Percentiles rank a stretch among this genome's conserved stretches.
These are phyloP conservation scores for Hermaeophaga mercurialis DNA, from an alignment of 2,888 invertebrate species.

Conservation along the genomic window DNA sequence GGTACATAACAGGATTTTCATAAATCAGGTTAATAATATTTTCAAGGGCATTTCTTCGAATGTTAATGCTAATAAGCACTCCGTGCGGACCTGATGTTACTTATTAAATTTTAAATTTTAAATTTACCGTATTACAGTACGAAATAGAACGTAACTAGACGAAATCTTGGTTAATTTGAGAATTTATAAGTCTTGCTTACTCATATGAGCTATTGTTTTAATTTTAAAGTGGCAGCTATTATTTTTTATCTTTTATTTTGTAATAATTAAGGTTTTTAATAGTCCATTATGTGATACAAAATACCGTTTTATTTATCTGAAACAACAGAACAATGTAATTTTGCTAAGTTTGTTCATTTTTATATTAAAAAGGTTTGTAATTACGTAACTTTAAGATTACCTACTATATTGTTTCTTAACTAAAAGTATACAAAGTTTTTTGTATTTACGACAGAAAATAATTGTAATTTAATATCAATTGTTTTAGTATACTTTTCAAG, in stretches of 20 bases:
- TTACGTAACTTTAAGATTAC: no score
- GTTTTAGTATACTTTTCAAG: no score
- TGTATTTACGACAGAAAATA: no score
- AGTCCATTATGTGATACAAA: background rate
- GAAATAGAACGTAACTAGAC: conserved; percentile 14
- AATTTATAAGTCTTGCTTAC: background rate
- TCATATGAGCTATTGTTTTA: conserved; percentile 13
- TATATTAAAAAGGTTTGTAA: no score
- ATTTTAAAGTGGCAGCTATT: background rate
- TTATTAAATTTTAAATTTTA: conserved; percentile 1
- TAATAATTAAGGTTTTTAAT: conserved; percentile 5
- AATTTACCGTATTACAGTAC: conserved; percentile 7
- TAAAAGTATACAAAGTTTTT: no score
- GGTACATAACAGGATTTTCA: background rate
- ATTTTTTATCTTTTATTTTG: conserved; percentile 1
- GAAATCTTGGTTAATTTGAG: conserved; percentile 13
- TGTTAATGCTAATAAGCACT: background rate
- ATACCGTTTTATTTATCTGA: conserved; percentile 1
- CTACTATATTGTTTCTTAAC: no score
- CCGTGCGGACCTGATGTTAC: conserved; percentile 6
- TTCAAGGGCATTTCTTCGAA: conserved; percentile 8
- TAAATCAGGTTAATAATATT: conserved; percentile 2
- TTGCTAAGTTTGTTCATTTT: no score
- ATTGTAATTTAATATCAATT: no score
- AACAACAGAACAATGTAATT: no score